Base-by-base conservation (phyloP, 1,140 invertebrate genomes). In the Tetramorium alpestre region DNA sequence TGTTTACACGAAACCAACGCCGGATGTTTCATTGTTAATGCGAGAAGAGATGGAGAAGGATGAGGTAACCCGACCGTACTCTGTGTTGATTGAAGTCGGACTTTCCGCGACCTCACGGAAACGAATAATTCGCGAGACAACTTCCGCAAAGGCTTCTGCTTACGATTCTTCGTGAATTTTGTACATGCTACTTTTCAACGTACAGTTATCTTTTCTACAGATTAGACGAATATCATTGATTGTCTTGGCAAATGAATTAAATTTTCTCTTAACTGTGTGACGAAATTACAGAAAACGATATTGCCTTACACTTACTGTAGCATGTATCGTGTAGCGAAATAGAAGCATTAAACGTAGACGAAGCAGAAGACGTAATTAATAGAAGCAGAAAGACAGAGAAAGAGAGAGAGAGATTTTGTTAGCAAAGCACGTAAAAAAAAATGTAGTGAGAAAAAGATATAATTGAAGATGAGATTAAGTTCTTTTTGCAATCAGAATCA, bases 1-100 rank as follows among this genome's bases (percentile, higher is more conserved):
- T 77, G 88, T 87, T 90, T 87, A 81, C 85, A 90, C 73, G 70
- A 62, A 87, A 89, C 75, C 82, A 73, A 65, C 76, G 47, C 54
- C 62, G 58, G 64, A 78, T 67, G 56, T 88, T 88, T n/a, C 47
- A 87, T 87, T 89, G 80, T 87, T 89, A 85, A 89, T 87, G 65
- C 60, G 51, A 65, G 41, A 75, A 25, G 51, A 72, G 65, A 38
- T 25, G 28, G 18, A 10, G 28, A 33, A 60, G 58, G 49, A 67
- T 62, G 47, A 1, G 33, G 47, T 38, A 72, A 54, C 85, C 69
- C 87, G 49, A 38, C 65, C 13, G 13, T 58, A 22, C 4, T 41
- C 51, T 49, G 54, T 72, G 64, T 72, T 84, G 75, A 88, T 77
- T 84, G 69, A 84, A 87, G 77, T 70, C 70, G 38, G 69, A 89